Evolutionary conservation across 2,888 invertebrate genomes (phyloP).

Genomic region (Biston betularia): DNA sequence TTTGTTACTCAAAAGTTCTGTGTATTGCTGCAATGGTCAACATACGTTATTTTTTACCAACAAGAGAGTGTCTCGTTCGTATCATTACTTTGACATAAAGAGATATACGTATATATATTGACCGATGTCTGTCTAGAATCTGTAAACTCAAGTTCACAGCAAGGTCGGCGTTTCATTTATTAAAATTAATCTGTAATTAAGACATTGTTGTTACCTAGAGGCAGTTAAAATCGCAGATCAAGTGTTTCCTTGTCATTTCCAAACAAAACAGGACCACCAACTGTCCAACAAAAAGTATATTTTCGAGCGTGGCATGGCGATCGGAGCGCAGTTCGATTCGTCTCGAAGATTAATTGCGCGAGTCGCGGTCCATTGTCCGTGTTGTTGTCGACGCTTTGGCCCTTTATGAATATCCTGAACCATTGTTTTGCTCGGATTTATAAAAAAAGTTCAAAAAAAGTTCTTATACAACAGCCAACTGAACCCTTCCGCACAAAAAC

Average conservation of each 20-base stretch:
- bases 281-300: conserved; percentile 25
- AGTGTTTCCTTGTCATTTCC: not conserved
- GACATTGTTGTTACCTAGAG: too few species aligned
- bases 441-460: conserved; percentile 74
- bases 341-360: conserved; percentile 79
- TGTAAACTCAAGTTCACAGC: too few species aligned
- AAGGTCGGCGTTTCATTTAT: too few species aligned
- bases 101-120: too few species aligned
- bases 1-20: too few species aligned
- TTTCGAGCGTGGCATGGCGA: conserved; percentile 49
- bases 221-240: not conserved
- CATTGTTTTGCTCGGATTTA: conserved; percentile 80
- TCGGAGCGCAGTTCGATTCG: conserved; percentile 70
- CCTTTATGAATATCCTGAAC: conserved; percentile 76
- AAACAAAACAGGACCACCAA: conserved; percentile 8
- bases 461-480: conserved; percentile 56
- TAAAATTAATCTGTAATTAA: too few species aligned
- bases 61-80: too few species aligned
- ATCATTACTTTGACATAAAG: too few species aligned
- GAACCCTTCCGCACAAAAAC: conserved; percentile 27
- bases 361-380: conserved; percentile 72
- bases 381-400: conserved; percentile 74
- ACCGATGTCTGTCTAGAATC: too few species aligned
- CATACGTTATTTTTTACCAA: too few species aligned
- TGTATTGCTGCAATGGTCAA: too few species aligned